These are phyloP conservation scores for Drosophila bifasciata DNA, from an alignment of 1,140 invertebrate species.

Conservation along the genomic window DNA sequence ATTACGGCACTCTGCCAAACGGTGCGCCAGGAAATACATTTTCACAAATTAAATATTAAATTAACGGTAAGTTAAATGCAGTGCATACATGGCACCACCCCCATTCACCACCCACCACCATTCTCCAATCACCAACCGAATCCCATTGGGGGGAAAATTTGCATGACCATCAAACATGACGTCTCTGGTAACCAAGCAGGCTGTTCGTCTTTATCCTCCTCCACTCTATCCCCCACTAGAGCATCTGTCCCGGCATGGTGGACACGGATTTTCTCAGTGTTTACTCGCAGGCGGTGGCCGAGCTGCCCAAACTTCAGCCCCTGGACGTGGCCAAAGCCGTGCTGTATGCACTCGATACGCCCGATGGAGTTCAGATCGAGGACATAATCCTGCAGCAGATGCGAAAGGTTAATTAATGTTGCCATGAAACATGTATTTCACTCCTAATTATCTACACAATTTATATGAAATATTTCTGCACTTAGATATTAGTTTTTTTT, in stretches of 20 bases:
- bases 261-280: slow-evolving; percentile 85
- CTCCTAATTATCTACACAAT: too few species aligned
- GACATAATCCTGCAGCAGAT: slow-evolving; percentile 80
- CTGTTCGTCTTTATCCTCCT: slow-evolving; percentile 19
- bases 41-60: slow-evolving; percentile 85
- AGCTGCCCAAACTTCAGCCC: slow-evolving; percentile 84
- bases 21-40: slow-evolving; percentile 86
- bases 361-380: slow-evolving; percentile 84
- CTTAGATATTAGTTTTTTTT: too few species aligned
- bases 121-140: not conserved
- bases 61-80: slow-evolving; percentile 84
- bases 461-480: too few species aligned
- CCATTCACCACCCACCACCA: not conserved
- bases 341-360: slow-evolving; percentile 84
- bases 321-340: slow-evolving; percentile 85
- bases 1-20: slow-evolving; percentile 86
- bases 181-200: slow-evolving; percentile 30
- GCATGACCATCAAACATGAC: slow-evolving; percentile 50
- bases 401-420: slow-evolving; percentile 48
- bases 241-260: slow-evolving; percentile 86
- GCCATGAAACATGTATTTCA: too few species aligned
- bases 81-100: slow-evolving; percentile 57
- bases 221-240: too few species aligned
- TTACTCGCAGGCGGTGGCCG: slow-evolving; percentile 75
- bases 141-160: slow-evolving; percentile 7